Evolutionary conservation across 2,113 vertebrate genomes (phyloP).

Genomic region (Oreotrochilus melanogaster): DNA sequence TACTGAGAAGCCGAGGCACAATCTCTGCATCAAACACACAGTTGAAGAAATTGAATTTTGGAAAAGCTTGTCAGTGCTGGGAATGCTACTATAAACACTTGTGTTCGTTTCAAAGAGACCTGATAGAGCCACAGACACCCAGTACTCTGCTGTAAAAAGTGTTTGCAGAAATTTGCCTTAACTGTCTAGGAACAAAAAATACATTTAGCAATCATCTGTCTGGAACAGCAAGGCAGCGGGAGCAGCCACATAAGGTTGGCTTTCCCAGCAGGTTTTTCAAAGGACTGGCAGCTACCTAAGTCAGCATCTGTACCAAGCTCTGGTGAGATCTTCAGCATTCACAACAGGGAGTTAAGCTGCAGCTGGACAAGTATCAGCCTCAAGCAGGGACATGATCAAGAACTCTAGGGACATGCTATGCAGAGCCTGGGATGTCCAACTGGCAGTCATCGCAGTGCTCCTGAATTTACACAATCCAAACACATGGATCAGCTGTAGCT

Average conservation of each 20-base stretch:
- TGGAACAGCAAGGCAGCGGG: not conserved
- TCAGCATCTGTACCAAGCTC: not conserved
- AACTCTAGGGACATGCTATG: fast-evolving
- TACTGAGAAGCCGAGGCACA: not conserved
- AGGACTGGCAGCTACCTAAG: not conserved
- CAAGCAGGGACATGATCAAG: fast-evolving
- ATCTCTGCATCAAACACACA: not conserved
- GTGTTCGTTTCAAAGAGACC: not conserved
- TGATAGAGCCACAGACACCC: not conserved
- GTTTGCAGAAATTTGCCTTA: not conserved
- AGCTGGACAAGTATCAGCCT: not conserved
- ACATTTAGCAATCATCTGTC: not conserved
- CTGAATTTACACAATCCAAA: not conserved
- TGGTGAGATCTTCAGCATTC: not conserved
- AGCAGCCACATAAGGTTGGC: not conserved
- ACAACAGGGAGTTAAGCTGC: not conserved
- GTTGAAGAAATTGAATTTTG: not conserved
- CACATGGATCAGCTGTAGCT: not conserved
- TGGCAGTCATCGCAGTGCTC: not conserved
- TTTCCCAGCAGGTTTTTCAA: not conserved
- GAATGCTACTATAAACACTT: not conserved
- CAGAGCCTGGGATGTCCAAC: not conserved
- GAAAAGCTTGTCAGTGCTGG: not conserved
- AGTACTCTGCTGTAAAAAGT: not conserved
- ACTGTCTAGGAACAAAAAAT: not conserved